Conservation (phyloP, 2,797 vertebrate species). For the Rhinoraja longicauda region DNA sequence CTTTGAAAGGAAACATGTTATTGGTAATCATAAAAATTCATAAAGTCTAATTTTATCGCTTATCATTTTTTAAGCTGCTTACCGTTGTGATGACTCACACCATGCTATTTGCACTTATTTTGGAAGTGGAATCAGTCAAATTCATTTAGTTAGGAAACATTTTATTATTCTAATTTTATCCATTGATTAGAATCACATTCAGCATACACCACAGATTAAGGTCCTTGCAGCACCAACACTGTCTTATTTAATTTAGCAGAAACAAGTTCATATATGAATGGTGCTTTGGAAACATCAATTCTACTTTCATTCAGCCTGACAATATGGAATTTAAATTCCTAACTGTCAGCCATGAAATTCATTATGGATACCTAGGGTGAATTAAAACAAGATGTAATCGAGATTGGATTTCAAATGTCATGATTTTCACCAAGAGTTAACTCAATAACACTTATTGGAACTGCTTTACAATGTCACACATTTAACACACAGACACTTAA, state of each 20-base stretch:
- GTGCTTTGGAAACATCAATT: background rate
- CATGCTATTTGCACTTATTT: background rate
- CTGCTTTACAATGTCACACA: background rate
- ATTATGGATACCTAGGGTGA: background rate
- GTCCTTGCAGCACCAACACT: background rate
- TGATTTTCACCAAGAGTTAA: background rate
- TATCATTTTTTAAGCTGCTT: background rate
- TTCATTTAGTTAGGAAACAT: background rate
- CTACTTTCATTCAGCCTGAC: background rate
- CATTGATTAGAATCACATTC: background rate
- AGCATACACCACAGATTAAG: background rate
- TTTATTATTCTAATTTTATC: conserved; percentile 1
- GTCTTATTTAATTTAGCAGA: background rate
- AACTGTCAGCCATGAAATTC: background rate
- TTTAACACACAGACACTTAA: background rate
- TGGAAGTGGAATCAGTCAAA: background rate
- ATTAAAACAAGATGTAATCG: background rate
- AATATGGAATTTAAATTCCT: background rate
- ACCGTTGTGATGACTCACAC: background rate
- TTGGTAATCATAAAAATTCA: background rate
- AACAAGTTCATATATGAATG: background rate
- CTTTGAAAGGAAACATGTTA: background rate
- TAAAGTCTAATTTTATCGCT: background rate
- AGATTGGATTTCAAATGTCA: background rate
- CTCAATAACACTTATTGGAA: background rate